Conservation (phyloP, 1,140 invertebrate genomes). For the Halesus radiatus region DNA sequence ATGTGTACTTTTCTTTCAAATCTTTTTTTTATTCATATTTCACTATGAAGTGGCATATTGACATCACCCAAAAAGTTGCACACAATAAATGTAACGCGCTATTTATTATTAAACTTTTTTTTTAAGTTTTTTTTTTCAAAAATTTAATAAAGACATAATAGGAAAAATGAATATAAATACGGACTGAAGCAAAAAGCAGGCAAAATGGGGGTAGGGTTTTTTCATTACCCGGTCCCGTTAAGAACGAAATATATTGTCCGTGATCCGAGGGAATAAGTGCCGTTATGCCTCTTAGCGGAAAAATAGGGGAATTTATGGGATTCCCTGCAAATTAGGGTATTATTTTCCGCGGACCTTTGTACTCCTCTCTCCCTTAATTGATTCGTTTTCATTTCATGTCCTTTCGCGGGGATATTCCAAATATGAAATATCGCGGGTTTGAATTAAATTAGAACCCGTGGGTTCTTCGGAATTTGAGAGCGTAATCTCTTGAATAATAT, state of each 20-base stretch:
- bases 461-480: no score
- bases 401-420: not conserved
- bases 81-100: no score
- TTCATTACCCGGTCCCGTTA: slow-evolving; percentile 15
- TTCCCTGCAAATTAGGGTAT: slow-evolving; percentile 15
- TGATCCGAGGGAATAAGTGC: slow-evolving; percentile 21
- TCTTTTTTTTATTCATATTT: no score
- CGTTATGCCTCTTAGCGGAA: slow-evolving; percentile 10
- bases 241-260: slow-evolving; percentile 18
- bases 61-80: no score
- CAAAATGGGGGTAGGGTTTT: slow-evolving; percentile 12
- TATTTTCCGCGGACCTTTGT: not conserved
- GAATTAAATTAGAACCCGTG: no score
- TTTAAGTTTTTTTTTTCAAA: no score
- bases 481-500: no score
- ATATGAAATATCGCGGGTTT: no score
- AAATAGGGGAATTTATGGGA: slow-evolving; percentile 20
- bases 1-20: no score
- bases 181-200: not conserved
- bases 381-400: slow-evolving; percentile 7
- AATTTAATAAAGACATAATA: no score
- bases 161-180: not conserved
- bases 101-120: no score
- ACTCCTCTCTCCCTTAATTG: not conserved
- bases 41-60: no score